Evolutionary conservation across 64 coral and sea anemone species (phyloP).

Genomic region (Montipora capricornis): DNA sequence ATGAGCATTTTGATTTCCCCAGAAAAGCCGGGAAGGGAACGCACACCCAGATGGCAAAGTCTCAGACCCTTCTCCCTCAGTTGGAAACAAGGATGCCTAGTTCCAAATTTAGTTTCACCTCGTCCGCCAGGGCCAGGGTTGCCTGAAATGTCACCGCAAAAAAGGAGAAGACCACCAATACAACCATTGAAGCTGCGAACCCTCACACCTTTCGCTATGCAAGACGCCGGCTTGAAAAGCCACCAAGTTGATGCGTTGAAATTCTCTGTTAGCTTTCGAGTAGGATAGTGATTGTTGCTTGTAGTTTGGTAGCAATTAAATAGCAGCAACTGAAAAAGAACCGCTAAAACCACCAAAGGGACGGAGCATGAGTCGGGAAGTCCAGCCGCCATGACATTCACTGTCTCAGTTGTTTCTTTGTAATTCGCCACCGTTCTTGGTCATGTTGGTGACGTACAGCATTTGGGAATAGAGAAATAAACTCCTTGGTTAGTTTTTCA

Average conservation of each 20-base stretch:
- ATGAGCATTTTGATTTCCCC: constrained; percentile 51
- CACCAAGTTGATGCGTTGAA: constrained; percentile 48
- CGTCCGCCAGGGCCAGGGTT: constrained; percentile 41
- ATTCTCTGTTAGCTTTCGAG: constrained; percentile 45
- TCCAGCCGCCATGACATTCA: constrained; percentile 3
- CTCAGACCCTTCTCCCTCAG: constrained; percentile 46
- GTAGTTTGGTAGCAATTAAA: constrained; percentile 24
- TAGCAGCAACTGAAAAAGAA: constrained; percentile 46
- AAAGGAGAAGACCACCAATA: constrained; percentile 28
- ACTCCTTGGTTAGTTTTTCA: too few relatives aligned
- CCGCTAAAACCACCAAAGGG: constrained; percentile 33
- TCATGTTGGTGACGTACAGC: too few relatives aligned
- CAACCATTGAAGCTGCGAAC: constrained; percentile 50
- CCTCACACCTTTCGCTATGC: constrained; percentile 29
- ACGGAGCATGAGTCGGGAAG: constrained; percentile 32
- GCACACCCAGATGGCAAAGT: constrained; percentile 57
- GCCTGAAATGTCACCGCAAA: constrained; percentile 36
- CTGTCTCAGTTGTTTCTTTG: too few relatives aligned
- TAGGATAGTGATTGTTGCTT: constrained; percentile 41
- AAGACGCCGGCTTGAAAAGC: constrained; percentile 44
- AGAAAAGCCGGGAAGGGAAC: constrained; percentile 32
- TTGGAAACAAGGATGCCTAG: constrained; percentile 36
- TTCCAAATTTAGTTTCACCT: constrained; percentile 2
- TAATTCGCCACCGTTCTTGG: too few relatives aligned
- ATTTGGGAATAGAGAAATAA: too few relatives aligned